Evolutionary conservation across 2,888 invertebrate genomes (phyloP).

Genomic region (Encarsia formosa): DNA sequence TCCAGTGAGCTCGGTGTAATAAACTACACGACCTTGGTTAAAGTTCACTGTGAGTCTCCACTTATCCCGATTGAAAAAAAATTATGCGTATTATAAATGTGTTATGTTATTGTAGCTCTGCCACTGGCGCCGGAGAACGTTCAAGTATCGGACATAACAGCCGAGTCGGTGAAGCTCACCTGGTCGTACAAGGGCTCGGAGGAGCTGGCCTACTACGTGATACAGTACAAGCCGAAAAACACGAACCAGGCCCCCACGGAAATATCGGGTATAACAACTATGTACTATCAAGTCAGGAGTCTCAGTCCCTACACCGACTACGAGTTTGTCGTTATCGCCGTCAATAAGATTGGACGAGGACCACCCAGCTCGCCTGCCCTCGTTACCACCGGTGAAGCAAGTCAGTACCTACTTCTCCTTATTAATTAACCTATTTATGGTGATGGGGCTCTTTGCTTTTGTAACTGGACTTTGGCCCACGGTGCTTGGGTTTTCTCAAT

Average conservation of each 20-base stretch:
- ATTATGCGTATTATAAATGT: no score
- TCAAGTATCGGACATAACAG: constrained; percentile 87
- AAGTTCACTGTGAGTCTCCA: constrained; percentile 84
- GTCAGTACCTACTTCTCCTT: constrained; percentile 62
- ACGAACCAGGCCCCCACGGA: constrained; percentile 89
- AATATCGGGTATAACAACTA: constrained; percentile 88
- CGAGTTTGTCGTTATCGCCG: constrained; percentile 92
- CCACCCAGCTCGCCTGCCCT: constrained; percentile 82
- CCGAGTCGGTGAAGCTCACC: constrained; percentile 84
- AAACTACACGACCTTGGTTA: constrained; percentile 81
- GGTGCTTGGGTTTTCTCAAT: no score
- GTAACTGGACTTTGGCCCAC: no score
- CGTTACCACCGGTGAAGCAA: constrained; percentile 95
- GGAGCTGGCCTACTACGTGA: constrained; percentile 92
- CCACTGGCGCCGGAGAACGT: constrained; percentile 89
- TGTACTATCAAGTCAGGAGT: constrained; percentile 85
- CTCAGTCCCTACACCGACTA: constrained; percentile 93
- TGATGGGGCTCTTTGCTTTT: neutral
- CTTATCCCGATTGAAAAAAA: no score
- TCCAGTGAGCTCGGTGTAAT: constrained; percentile 91
- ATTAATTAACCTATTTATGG: no score
- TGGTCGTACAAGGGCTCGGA: constrained; percentile 90
- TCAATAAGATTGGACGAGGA: constrained; percentile 91
- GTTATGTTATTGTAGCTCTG: constrained; percentile 61
- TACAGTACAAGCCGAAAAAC: constrained; percentile 94